Conservation (phyloP, 2,797 vertebrate species). For the Spinus olivaceus region DNA sequence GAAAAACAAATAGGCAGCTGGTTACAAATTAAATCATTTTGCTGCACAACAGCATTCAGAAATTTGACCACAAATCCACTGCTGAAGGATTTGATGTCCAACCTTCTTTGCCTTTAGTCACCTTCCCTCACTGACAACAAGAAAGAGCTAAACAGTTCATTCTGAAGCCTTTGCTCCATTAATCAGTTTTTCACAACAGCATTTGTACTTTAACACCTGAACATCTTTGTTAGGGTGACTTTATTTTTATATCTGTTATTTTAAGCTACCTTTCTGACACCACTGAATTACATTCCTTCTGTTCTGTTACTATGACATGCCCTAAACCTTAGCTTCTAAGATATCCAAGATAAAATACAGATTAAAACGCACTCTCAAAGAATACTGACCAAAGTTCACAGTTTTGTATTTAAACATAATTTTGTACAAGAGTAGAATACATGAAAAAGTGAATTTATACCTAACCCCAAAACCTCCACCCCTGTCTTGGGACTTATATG, state of each 20-base stretch:
- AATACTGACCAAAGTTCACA: rapidly evolving
- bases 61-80: background rate
- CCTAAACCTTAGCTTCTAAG: background rate
- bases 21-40: background rate
- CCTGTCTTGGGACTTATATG: background rate
- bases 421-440: background rate
- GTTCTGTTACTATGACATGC: background rate
- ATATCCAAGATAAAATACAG: background rate
- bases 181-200: background rate
- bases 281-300: background rate
- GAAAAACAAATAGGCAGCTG: background rate
- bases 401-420: background rate
- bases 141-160: background rate
- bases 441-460: background rate
- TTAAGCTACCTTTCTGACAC: background rate
- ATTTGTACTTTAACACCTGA: background rate
- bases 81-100: too few species aligned
- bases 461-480: background rate
- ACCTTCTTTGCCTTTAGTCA: background rate
- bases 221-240: background rate
- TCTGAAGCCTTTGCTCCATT: background rate
- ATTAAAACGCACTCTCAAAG: background rate
- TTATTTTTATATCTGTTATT: background rate
- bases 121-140: too few species aligned
- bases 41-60: rapidly evolving